Evolutionary conservation across 2,113 vertebrate species (phyloP).

Genomic region (Anser cygnoides): DNA sequence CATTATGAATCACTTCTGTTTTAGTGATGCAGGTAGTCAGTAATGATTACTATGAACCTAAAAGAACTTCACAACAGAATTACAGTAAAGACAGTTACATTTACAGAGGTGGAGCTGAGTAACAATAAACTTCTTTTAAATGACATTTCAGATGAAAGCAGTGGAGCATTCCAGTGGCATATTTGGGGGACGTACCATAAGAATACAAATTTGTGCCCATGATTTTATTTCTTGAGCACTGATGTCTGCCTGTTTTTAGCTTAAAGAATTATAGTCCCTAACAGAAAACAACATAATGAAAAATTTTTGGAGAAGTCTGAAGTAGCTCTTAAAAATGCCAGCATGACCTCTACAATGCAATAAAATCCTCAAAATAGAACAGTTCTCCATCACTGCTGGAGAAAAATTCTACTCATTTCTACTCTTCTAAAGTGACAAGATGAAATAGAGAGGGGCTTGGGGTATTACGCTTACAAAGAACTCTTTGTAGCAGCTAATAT

Average conservation of each 20-base stretch:
- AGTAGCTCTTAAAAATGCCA: conserved; percentile 60
- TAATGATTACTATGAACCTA: conserved; percentile 26
- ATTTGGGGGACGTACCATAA: neutral
- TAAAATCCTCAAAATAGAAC: conserved; percentile 51
- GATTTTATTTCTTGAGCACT: conserved; percentile 15
- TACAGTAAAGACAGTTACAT: conserved; percentile 18
- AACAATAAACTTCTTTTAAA: conserved; percentile 14
- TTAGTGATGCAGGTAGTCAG: neutral
- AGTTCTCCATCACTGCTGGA: neutral
- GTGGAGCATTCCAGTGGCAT: neutral
- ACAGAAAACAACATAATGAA: conserved; percentile 56
- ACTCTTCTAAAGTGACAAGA: conserved; percentile 34
- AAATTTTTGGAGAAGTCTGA: conserved; percentile 32
- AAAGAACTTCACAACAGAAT: conserved; percentile 22
- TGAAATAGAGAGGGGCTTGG: neutral
- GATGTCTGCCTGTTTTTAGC: conserved; percentile 24
- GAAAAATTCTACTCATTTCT: conserved; percentile 42
- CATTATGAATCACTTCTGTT: neutral
- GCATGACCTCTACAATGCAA: conserved; percentile 27
- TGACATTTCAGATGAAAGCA: neutral
- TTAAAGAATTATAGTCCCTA: conserved; percentile 32
- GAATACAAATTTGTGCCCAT: neutral
- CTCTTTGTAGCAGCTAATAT: conserved; percentile 18
- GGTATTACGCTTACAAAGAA: conserved; percentile 36
- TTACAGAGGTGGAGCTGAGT: neutral